Evolutionary conservation across 2,113 vertebrate species (phyloP).

Genomic region (Rutilus rutilus): DNA sequence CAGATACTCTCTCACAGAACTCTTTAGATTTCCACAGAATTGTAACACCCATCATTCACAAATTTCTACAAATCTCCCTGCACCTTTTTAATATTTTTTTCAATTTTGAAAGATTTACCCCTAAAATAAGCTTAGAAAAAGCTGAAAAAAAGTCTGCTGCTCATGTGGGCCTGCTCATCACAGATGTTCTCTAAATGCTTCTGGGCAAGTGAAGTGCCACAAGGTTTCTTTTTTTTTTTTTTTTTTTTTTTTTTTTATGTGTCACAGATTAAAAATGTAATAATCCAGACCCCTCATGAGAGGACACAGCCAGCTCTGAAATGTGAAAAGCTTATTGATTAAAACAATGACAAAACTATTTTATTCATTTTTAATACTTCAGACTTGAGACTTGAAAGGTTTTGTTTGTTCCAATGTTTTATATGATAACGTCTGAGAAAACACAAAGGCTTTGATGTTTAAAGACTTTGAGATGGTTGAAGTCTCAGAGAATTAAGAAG

Average conservation of each 20-base stretch:
- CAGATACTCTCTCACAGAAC: not conserved
- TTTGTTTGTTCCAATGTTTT: conserved; percentile 20
- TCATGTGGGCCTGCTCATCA: not conserved
- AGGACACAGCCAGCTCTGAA: not conserved
- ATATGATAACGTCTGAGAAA: not conserved
- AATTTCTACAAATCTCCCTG: not conserved
- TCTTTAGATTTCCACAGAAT: not conserved
- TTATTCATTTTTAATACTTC: not conserved
- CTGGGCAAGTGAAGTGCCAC: conserved; percentile 8
- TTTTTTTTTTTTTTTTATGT: not conserved
- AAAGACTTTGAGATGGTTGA: not conserved
- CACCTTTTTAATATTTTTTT: not conserved
- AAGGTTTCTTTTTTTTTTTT: too few relatives aligned
- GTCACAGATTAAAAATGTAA: conserved; percentile 1
- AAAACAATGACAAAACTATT: not conserved
- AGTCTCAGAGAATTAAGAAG: not conserved
- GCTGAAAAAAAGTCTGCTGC: not conserved
- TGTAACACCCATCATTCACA: not conserved
- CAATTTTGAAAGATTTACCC: not conserved
- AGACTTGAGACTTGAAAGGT: conserved; percentile 5
- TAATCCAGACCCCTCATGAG: not conserved
- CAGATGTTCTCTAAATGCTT: conserved; percentile 7
- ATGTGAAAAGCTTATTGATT: conserved; percentile 3
- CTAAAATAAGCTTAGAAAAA: not conserved
- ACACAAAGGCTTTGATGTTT: conserved; percentile 34